Evolutionary conservation across 2,797 vertebrate species (phyloP).

Genomic region (Enteromius mattozi): DNA sequence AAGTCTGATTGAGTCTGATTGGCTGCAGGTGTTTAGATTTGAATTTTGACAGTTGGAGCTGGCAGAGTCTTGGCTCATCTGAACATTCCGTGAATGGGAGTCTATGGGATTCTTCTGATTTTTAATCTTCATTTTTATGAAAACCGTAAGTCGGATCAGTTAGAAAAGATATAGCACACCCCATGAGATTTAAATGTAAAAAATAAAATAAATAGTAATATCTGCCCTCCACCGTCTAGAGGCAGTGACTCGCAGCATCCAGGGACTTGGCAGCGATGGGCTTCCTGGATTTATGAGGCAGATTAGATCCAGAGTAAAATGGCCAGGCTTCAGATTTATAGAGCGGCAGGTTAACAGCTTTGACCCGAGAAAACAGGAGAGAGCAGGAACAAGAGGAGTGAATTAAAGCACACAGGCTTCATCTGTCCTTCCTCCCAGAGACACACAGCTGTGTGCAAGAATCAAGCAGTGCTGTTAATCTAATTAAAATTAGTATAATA

Average conservation of each 20-base stretch:
- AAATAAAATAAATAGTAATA: not conserved
- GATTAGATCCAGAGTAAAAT: constrained; percentile 47
- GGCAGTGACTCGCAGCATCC: constrained; percentile 14
- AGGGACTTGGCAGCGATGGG: constrained; percentile 3
- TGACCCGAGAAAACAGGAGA: constrained; percentile 44
- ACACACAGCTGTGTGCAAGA: not conserved
- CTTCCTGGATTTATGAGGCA: constrained; percentile 44
- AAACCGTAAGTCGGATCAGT: too few species aligned
- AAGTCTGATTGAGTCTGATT: too few species aligned
- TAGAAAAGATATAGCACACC: too few species aligned
- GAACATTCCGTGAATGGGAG: too few species aligned
- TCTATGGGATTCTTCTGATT: too few species aligned
- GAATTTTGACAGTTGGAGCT: too few species aligned
- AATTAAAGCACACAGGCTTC: constrained; percentile 37
- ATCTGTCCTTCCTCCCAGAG: not conserved
- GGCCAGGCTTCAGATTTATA: constrained; percentile 48
- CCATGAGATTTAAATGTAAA: not conserved
- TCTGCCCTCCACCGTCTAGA: constrained; percentile 8
- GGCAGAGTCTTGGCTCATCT: too few species aligned
- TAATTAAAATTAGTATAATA: not conserved
- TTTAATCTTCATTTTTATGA: too few species aligned
- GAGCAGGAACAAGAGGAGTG: constrained; percentile 19
- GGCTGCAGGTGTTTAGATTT: too few species aligned
- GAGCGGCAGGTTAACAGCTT: constrained; percentile 49
- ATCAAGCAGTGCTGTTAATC: not conserved